A percentile compares a stretch with the other conserved stretches of the same genome.
Conservation (phyloP, 2,888 invertebrate genomes). For the Horisme vitalbata region DNA sequence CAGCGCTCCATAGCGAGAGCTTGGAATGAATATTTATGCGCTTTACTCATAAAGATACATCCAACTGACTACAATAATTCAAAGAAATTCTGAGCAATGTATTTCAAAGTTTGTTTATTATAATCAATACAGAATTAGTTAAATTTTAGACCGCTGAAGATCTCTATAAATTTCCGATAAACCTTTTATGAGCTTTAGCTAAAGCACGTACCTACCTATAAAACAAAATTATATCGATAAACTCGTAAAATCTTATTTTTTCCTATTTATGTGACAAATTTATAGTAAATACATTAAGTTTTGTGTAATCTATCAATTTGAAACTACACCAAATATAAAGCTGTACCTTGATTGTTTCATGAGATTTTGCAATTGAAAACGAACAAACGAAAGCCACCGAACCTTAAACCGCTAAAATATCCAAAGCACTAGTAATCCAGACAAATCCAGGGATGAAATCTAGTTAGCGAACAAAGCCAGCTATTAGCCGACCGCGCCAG, state of each 20-base stretch:
- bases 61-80: background rate
- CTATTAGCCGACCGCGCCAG: background rate
- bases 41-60: constrained; percentile 1
- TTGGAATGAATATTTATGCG: constrained; percentile 15
- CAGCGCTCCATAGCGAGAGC: constrained; percentile 5
- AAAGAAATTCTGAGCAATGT: background rate
- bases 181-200: too few relatives aligned
- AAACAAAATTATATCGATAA: too few relatives aligned
- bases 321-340: too few relatives aligned
- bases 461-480: background rate
- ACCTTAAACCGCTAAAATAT: background rate
- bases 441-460: background rate
- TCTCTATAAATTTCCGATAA: too few relatives aligned
- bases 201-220: too few relatives aligned
- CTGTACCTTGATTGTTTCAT: too few relatives aligned
- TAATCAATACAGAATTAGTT: too few relatives aligned
- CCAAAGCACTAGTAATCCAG: background rate
- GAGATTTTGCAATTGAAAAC: background rate
- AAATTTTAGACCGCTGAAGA: too few relatives aligned
- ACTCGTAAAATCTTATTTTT: too few relatives aligned
- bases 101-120: background rate
- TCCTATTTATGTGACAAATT: too few relatives aligned
- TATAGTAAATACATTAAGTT: too few relatives aligned
- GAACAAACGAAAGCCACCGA: background rate
- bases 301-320: too few relatives aligned